These are phyloP conservation scores for Yponomeuta sedellus DNA, from an alignment of 2,888 invertebrate species.

Conservation along the genomic window DNA sequence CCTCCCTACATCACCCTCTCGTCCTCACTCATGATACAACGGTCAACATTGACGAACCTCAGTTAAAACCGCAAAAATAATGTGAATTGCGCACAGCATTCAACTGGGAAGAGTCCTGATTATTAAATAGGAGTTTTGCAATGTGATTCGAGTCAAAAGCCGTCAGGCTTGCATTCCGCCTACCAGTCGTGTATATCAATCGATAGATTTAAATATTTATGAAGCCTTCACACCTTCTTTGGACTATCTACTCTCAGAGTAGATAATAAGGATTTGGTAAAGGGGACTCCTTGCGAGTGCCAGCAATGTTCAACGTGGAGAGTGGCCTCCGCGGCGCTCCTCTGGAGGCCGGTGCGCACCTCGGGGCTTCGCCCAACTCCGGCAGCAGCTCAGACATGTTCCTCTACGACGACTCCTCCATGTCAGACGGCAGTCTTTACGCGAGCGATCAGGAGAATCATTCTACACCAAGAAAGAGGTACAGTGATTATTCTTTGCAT, in stretches of 20 bases:
- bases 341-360: conserved; percentile 22
- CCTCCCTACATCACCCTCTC: conserved; percentile 4
- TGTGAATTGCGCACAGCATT: background rate
- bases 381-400: conserved; percentile 81
- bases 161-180: too few species aligned
- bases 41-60: conserved; percentile 4
- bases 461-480: conserved; percentile 80
- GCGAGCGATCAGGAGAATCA: conserved; percentile 90
- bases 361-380: conserved; percentile 59
- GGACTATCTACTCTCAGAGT: too few species aligned
- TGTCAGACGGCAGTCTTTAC: conserved; percentile 81
- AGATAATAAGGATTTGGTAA: too few species aligned
- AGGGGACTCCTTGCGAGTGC: background rate
- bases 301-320: conserved; percentile 37
- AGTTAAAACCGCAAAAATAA: background rate
- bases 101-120: background rate
- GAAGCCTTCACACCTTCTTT: too few species aligned
- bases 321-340: conserved; percentile 20
- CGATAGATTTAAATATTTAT: too few species aligned
- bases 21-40: background rate
- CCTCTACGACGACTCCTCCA: conserved; percentile 78
- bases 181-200: too few species aligned
- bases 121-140: too few species aligned
- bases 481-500: conserved; percentile 19
- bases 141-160: too few species aligned